Evolutionary conservation across 2,113 vertebrate genomes (phyloP), one percentile per base, ranked within the genome.

Genomic region (Tringa solitaria): DNA sequence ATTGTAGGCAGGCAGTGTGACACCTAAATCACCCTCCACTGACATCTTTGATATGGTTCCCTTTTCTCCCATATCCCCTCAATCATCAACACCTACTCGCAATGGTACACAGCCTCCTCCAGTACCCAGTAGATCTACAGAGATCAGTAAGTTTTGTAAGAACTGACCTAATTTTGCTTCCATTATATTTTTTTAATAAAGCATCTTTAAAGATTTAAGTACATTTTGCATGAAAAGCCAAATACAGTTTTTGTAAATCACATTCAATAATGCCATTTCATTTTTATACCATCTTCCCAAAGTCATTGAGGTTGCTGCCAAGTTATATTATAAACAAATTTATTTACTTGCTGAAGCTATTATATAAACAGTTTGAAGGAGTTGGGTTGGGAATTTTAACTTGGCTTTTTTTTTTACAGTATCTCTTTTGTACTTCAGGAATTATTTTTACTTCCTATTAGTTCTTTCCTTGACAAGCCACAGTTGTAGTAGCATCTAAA

Each of bases 31-130:
- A 59, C 98, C 98, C 56, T 99, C 99, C 65, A 99, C 99, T 68
- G 99, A 99, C 95, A 95, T 99, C 91, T 99, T 99, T 90, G 99
- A 99, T 98, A 99, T 99, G 99, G 98, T 99, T 96, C 99, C 99
- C 43, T 99, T 99, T 97, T 99, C 99, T 84, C 98, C 99, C 16
- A 96, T 98, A 91, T 98, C 99, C 54, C 98, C 99, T 51, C 97
- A 99, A 97, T 98, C 98, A 95, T 98, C 99, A 78, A 94, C 97
- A 65, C 98, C 97, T 91, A 98, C 99, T 96, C 99, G 98, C 95
- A 99, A 99, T 64, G 99, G 99, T 92, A 99, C 98, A 53, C 98
- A 99, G 60, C 98, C 98, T 64, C 99, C 99, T 61, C 98, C 98
- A 43, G 98, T 99, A 33, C 99, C 98, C 78, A 98, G 97, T 75